A percentile compares a stretch with the other conserved stretches of the same genome.
Conservation (phyloP, 2,888 invertebrate genomes). For the Gymnosoma rotundatum region DNA sequence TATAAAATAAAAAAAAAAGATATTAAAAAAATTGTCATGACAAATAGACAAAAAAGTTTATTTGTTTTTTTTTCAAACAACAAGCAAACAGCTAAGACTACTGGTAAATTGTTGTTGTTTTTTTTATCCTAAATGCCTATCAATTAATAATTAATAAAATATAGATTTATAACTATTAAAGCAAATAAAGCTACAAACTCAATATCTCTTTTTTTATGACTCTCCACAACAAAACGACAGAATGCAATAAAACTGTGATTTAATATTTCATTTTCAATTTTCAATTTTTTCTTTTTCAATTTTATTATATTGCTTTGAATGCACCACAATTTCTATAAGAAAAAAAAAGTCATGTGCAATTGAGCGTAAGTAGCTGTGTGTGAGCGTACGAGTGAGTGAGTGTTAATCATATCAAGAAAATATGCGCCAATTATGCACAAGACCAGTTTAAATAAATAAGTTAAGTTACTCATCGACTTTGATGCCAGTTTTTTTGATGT, state of each 20-base stretch:
- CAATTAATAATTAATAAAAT: conserved; percentile 72
- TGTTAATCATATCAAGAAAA: conserved; percentile 56
- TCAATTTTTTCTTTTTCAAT: not conserved
- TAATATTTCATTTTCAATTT: conserved; percentile 34
- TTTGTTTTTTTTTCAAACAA: conserved; percentile 10
- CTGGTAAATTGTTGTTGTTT: conserved; percentile 6
- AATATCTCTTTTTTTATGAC: conserved; percentile 16
- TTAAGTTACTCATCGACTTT: conserved; percentile 60
- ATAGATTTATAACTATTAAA: conserved; percentile 71
- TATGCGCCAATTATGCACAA: conserved; percentile 61
- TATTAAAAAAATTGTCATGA: conserved; percentile 22
- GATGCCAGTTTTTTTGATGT: conserved; percentile 29
- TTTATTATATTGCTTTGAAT: conserved; percentile 9
- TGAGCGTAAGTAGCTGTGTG: conserved; percentile 9
- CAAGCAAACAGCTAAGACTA: not conserved
- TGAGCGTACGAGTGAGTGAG: conserved; percentile 13
- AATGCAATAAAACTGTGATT: conserved; percentile 48
- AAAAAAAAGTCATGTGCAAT: conserved; percentile 56
- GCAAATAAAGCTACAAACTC: conserved; percentile 42
- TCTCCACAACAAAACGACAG: conserved; percentile 4
- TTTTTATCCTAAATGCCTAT: conserved; percentile 61
- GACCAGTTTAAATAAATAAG: conserved; percentile 51
- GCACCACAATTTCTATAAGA: conserved; percentile 25
- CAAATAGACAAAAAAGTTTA: conserved; percentile 41
- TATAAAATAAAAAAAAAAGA: conserved; percentile 36